phyloP scores from a whole-genome alignment of 2,113 vertebrate species.

The Petrocephalus microphthalmus region DNA sequence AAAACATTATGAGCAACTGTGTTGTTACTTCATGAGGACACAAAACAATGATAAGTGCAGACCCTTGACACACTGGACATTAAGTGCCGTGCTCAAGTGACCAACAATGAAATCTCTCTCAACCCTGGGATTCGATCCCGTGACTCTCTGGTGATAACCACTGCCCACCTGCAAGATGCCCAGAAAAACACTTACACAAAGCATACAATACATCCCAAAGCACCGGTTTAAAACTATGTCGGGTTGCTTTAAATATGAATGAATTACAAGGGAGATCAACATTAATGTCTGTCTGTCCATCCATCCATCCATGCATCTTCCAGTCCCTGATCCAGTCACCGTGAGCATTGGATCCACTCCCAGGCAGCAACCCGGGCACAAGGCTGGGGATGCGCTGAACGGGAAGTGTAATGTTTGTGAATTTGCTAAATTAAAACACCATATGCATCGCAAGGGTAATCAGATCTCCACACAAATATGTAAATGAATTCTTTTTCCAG shows the following conservation, averaged over 20 bases:
- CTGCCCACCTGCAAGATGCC: neutral
- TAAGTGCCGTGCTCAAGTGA: neutral
- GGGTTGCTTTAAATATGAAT: neutral
- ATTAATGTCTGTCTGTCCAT: neutral
- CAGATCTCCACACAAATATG: neutral
- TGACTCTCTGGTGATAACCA: neutral
- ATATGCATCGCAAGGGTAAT: neutral
- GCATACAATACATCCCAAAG: neutral
- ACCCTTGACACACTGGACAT: neutral
- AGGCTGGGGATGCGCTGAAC: neutral
- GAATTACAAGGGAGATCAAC: neutral
- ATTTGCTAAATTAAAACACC: slow-evolving; percentile 1
- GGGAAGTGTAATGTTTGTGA: neutral
- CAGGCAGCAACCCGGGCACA: neutral
- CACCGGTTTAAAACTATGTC: neutral
- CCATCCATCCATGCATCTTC: neutral
- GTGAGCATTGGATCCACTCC: neutral
- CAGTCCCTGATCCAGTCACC: neutral
- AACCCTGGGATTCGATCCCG: neutral
- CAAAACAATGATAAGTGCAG: neutral
- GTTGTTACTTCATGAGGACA: neutral
- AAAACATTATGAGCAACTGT: neutral
- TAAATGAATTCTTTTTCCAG: neutral
- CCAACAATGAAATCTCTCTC: neutral
- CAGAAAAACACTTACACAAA: neutral